These are phyloP conservation scores for Thryonomys swinderianus DNA, from an alignment of 2,113 vertebrate genomes.

Conservation along the genomic window DNA sequence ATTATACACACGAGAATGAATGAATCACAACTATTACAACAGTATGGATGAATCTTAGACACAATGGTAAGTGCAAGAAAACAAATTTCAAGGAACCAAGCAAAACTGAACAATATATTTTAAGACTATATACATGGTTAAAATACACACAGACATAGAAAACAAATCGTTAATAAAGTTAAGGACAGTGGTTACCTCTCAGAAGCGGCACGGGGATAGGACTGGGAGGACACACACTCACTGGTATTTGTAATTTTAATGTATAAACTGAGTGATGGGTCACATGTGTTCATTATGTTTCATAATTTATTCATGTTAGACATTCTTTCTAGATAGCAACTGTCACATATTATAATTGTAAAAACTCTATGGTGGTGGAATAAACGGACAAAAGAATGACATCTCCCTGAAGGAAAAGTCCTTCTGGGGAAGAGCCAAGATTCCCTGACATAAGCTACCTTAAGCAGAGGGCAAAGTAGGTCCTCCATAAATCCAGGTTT, in stretches of 20 bases:
- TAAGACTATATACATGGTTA: constrained; percentile 41
- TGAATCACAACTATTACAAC: not conserved
- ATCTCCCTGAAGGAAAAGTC: constrained; percentile 73
- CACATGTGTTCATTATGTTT: constrained; percentile 52
- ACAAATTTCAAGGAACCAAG: constrained; percentile 12
- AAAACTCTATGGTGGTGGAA: constrained; percentile 48
- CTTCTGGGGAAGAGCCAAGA: constrained; percentile 65
- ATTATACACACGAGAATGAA: constrained; percentile 15
- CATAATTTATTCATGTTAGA: constrained; percentile 76
- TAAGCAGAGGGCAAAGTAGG: constrained; percentile 13
- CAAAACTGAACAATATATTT: constrained; percentile 51
- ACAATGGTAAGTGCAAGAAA: constrained; percentile 18
- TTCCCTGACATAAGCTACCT: constrained; percentile 69
- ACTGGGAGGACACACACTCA: constrained; percentile 19
- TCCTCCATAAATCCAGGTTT: constrained; percentile 7
- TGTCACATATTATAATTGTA: constrained; percentile 54
- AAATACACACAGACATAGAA: not conserved
- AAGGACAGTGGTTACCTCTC: constrained; percentile 26
- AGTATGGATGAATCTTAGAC: constrained; percentile 35
- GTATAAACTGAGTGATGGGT: constrained; percentile 19
- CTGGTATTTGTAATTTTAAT: constrained; percentile 67
- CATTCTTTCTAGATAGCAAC: constrained; percentile 72
- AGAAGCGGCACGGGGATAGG: not conserved
- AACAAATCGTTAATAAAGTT: constrained; percentile 51
- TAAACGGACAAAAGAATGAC: constrained; percentile 49